Conservation (phyloP, 2,797 vertebrate genomes). For the Astyanax mexicanus region DNA sequence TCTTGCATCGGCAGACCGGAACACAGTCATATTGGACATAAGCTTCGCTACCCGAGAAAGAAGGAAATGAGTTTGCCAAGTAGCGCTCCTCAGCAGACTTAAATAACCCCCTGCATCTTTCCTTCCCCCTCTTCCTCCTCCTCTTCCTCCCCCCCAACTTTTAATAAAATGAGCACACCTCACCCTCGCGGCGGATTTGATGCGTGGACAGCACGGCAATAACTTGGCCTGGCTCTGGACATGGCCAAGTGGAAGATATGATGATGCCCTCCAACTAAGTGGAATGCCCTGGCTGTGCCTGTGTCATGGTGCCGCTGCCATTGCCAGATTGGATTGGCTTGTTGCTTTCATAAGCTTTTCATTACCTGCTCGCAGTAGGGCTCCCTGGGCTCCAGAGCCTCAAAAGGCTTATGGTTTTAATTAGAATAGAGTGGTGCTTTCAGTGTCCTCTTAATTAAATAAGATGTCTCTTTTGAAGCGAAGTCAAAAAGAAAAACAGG, state of each 20-base stretch:
- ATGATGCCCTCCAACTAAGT: conserved; percentile 50
- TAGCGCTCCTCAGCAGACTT: conserved; percentile 38
- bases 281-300: conserved; percentile 48
- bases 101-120: conserved; percentile 50
- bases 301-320: conserved; percentile 24
- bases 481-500: conserved; percentile 4
- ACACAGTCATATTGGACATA: conserved; percentile 27
- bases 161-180: conserved; percentile 61
- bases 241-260: conserved; percentile 52
- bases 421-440: conserved; percentile 40
- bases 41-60: conserved; percentile 28
- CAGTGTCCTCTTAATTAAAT: conserved; percentile 32
- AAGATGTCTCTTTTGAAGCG: conserved; percentile 18
- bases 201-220: conserved; percentile 52
- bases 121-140: neutral
- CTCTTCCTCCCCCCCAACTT: conserved; percentile 19
- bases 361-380: conserved; percentile 36
- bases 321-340: conserved; percentile 47
- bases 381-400: conserved; percentile 18
- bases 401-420: conserved; percentile 32
- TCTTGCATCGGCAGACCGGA: conserved; percentile 26
- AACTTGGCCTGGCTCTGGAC: conserved; percentile 36
- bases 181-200: conserved; percentile 48
- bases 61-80: conserved; percentile 53
- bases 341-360: conserved; percentile 50